Conservation (phyloP, 1,140 invertebrate species). For the Bombus superbus region DNA sequence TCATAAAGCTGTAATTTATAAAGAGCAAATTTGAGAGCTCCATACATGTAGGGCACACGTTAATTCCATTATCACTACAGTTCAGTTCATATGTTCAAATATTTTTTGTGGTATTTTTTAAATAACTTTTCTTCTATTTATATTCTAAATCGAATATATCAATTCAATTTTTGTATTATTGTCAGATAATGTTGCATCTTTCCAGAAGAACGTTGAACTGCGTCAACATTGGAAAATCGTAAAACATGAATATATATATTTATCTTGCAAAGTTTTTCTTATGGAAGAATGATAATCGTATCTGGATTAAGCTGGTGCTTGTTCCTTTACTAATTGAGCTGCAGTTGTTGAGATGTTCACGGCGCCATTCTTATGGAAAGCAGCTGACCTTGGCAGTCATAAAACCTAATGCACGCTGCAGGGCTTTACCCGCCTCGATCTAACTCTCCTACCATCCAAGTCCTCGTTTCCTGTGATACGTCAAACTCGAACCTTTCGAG, state of each 20-base stretch:
- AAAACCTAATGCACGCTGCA: slow-evolving; percentile 39
- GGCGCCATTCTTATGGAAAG: slow-evolving; percentile 55
- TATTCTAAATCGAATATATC: not conserved
- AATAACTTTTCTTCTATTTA: not conserved
- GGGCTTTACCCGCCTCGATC: not conserved
- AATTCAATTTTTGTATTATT: not conserved
- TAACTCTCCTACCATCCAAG: slow-evolving; percentile 19
- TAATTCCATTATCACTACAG: not conserved
- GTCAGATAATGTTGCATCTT: not conserved
- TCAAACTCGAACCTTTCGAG: slow-evolving; percentile 37
- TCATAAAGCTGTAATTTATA: not conserved
- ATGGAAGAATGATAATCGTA: not conserved
- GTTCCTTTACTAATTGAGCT: slow-evolving; percentile 51
- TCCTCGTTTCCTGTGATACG: slow-evolving; percentile 20
- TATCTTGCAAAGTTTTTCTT: not conserved
- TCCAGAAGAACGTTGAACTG: not conserved
- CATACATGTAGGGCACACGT: not conserved
- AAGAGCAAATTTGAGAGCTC: not conserved
- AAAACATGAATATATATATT: not conserved
- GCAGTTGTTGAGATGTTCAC: slow-evolving; percentile 8
- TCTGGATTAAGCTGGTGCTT: slow-evolving; percentile 6
- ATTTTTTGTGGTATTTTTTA: no score
- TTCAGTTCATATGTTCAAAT: not conserved
- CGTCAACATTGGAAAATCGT: not conserved
- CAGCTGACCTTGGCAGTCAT: slow-evolving; percentile 53